Base-by-base conservation (phyloP, 2,113 vertebrate genomes). In the Dasypus novemcinctus region DNA sequence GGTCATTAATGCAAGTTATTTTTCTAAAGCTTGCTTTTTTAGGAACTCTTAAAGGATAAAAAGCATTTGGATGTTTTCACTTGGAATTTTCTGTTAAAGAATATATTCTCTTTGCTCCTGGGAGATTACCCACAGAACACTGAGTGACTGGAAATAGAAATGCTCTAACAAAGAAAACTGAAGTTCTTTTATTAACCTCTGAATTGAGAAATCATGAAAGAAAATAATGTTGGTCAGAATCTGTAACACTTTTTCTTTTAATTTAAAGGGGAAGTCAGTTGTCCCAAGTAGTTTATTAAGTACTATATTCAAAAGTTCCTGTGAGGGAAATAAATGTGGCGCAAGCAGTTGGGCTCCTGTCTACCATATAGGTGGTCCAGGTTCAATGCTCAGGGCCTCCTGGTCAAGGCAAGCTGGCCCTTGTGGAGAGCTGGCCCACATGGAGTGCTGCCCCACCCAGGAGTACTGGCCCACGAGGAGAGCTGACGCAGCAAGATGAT, bases 151-250 rank as follows among this genome's bases (percentile, higher is more conserved):
- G 10, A 98, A 98, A 97, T 98, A 98, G 96, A 99, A 99, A 97
- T 99, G 99, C 89, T 99, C 99, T 96, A 99, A 92, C 84, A 99
- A 78, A 59, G 98, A 98, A 92, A 99, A 98, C 99, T 99, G 96
- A 85, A 99, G 95, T 90, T 99, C 99, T 98, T 99, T 99, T 96
- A 99, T 98, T 97, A 99, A 99, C 95, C 99, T 99, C 81, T 98
- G 98, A 81, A 99, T 99, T 86, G 99, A 99, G 98, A 99, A 99
- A 86, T 99, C 99, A 68, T 99, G 99, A 96, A 99, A 99, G 64
- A 99, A 98, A 98, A 99, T 99, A 98, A 99, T 98, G 92, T 98
- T 99, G 93, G 98, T 98, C 82, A 99, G 98, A 96, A 99, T 99
- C 96, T 99, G 98, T 57, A 99, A 96, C 93, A 99, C 99, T 95